phyloP scores from a whole-genome alignment of 2,888 invertebrate genomes.

The Drosophila maculinotata region DNA sequence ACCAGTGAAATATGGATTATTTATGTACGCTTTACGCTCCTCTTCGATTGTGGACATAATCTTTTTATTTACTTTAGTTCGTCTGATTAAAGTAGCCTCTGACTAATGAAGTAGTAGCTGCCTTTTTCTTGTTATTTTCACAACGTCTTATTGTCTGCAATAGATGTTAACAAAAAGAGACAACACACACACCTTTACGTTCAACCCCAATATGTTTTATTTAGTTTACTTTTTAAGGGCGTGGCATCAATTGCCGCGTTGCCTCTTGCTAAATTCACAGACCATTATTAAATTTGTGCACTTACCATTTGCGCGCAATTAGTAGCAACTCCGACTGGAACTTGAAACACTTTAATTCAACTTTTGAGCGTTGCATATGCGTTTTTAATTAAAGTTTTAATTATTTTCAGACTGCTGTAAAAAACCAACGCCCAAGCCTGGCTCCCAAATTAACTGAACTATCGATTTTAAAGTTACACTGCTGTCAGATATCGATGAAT shows the following conservation, averaged over 20 bases:
- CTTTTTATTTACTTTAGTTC: conserved; percentile 41
- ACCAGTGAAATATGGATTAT: conserved; percentile 88
- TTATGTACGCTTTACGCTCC: conserved; percentile 87
- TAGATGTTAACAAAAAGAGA: conserved; percentile 27
- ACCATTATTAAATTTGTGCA: background rate
- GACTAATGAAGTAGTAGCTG: conserved; percentile 47
- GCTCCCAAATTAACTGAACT: conserved; percentile 44
- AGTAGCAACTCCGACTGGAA: conserved; percentile 9
- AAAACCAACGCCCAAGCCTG: conserved; percentile 77
- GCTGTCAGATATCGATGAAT: conserved; percentile 15
- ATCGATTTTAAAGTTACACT: conserved; percentile 36
- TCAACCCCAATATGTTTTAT: conserved; percentile 39
- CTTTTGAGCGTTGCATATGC: background rate
- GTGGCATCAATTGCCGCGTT: conserved; percentile 57
- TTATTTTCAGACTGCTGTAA: conserved; percentile 16
- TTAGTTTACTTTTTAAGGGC: conserved; percentile 56
- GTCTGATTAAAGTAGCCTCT: conserved; percentile 32
- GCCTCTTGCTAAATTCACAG: conserved; percentile 2
- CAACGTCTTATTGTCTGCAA: conserved; percentile 49
- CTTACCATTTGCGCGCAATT: conserved; percentile 66
- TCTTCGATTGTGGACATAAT: conserved; percentile 88
- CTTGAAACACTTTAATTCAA: conserved; percentile 35
- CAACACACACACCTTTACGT: conserved; percentile 11
- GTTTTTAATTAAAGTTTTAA: conserved; percentile 6
- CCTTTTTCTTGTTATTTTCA: conserved; percentile 30